Evolutionary conservation across 2,797 vertebrate species (phyloP), one percentile per base, ranked within the genome.

Genomic region (Gastrophryne carolinensis): DNA sequence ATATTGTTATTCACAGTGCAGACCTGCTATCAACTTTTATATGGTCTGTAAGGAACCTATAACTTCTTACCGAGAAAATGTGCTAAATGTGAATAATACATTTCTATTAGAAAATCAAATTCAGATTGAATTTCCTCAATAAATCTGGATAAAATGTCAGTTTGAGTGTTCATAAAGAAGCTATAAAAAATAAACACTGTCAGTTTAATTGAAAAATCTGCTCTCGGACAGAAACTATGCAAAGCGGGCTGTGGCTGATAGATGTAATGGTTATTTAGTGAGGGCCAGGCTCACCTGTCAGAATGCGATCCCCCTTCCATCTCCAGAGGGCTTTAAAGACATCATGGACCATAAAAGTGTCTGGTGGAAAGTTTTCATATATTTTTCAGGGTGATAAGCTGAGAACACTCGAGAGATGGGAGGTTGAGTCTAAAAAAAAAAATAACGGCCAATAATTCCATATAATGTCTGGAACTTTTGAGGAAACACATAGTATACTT

Each of bases 61-160:
- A 82, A 82, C 83, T 87, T 87, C 83, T 86, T 86, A 80, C 75
- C 72, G 79, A 82, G n/a, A 86, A 85, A 80, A 80, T 17, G 82
- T 85, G 83, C 86, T 87, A 86, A 85, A 86, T 84, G 83, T 79
- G 82, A 83, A 87, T 82, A 86, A 86, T 86, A 82, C 84, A 87
- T 87, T 86, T 83, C 80, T 82, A 88, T 80, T 86, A 87, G 87
- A 60, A 88, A 81, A 75, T 86, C 81, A 78, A 76, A 86, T 85
- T 89, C 87, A 87, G 80, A 87, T 86, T 83, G 3, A 0, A 84
- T 86, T 82, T 86, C 84, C 75, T 79, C 82, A 81, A 84, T 89
- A 86, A 86, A 87, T 85, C 86, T 83, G 80, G 70, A 69, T 80
- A 80, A 66, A 79, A 79, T 74, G 85, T 84, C 78, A 70, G 75